Evolutionary conservation across 2,797 vertebrate species (phyloP).

Genomic region (Esox masquinongy): DNA sequence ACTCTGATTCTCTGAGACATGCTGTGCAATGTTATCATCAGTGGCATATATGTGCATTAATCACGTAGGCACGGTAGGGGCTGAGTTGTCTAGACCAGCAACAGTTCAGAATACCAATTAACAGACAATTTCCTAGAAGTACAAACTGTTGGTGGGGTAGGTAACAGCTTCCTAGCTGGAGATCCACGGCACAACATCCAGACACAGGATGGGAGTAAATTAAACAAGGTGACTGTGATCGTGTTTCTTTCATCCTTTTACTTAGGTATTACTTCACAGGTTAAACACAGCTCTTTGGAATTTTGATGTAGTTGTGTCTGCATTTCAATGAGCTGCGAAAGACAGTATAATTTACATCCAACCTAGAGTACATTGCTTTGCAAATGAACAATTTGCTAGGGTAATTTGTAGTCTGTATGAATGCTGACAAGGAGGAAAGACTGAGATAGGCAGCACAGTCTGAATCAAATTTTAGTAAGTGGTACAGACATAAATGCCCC

Average conservation of each 20-base stretch:
- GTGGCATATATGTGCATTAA: constrained; percentile 37
- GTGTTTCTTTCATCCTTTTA: not conserved
- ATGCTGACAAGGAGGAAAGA: not conserved
- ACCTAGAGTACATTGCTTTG: not conserved
- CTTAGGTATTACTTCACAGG: constrained; percentile 13
- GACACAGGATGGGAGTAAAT: constrained; percentile 10
- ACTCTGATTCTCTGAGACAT: constrained; percentile 38
- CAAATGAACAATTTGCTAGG: constrained; percentile 2
- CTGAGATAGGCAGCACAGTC: not conserved
- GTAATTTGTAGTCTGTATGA: not conserved
- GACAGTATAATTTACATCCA: not conserved
- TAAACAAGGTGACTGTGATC: not conserved
- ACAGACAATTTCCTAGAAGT: constrained; percentile 22
- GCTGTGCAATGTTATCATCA: constrained; percentile 48
- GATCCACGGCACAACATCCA: not conserved
- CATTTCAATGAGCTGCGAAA: not conserved
- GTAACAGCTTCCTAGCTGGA: constrained; percentile 9
- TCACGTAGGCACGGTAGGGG: constrained; percentile 19
- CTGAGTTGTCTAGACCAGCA: constrained; percentile 16
- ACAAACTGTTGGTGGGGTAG: not conserved
- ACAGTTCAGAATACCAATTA: constrained; percentile 29
- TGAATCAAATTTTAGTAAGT: constrained; percentile 36
- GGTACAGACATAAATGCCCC: constrained; percentile 4
- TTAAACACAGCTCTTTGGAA: not conserved
- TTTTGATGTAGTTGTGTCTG: constrained; percentile 4